A percentile compares a stretch with the other conserved stretches of the same genome.
These are phyloP conservation scores for Fukomys damarensis DNA, from an alignment of 2,113 vertebrate species.

Conservation along the genomic window DNA sequence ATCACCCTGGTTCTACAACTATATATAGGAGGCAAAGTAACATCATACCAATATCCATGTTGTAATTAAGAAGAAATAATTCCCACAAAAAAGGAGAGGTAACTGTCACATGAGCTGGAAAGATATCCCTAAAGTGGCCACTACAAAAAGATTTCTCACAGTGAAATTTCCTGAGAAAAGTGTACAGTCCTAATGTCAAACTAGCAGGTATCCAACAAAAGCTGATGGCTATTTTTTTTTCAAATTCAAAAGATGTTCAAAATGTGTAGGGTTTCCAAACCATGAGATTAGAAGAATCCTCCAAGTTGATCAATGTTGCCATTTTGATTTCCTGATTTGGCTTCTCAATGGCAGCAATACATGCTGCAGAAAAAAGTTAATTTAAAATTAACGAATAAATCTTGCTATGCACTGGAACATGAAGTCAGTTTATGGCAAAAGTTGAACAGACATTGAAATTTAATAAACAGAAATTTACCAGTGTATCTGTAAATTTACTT, in stretches of 20 bases:
- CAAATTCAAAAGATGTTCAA: constrained; percentile 27
- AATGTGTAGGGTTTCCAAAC: constrained; percentile 49
- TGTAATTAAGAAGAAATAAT: constrained; percentile 25
- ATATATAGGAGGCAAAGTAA: neutral
- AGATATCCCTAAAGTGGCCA: neutral
- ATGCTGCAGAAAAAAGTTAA: constrained; percentile 40
- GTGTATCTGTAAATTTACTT: constrained; percentile 61
- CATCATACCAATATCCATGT: neutral
- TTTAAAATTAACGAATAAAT: constrained; percentile 59
- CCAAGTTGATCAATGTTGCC: constrained; percentile 41
- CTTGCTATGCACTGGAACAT: constrained; percentile 55
- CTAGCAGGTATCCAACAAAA: neutral
- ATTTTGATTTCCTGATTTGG: constrained; percentile 60
- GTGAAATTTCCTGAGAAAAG: constrained; percentile 31
- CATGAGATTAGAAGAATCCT: constrained; percentile 38
- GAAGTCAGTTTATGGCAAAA: constrained; percentile 70
- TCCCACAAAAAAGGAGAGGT: neutral
- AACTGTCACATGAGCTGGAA: neutral
- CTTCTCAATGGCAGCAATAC: constrained; percentile 41
- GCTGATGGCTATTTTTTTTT: neutral
- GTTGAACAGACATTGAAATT: constrained; percentile 49
- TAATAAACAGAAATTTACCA: constrained; percentile 69
- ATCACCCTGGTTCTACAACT: neutral
- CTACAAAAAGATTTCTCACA: constrained; percentile 4
- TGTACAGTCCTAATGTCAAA: constrained; percentile 12